These are phyloP conservation scores for Drosophila vallismaia DNA, from an alignment of 2,888 invertebrate species.

Conservation along the genomic window DNA sequence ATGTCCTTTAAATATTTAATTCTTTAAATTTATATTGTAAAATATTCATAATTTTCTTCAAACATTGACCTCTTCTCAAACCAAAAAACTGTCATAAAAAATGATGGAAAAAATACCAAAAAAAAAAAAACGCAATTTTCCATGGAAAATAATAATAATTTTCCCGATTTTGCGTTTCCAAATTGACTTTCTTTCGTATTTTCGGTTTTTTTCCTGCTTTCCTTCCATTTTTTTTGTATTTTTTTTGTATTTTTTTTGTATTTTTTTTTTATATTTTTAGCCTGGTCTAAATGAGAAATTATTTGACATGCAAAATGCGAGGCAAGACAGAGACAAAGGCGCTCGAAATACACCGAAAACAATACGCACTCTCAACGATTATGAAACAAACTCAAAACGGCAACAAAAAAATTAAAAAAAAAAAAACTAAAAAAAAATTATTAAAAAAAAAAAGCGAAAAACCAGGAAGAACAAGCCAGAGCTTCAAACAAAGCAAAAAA, in stretches of 20 bases:
- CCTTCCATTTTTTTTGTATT: slow-evolving; percentile 15
- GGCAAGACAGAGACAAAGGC: slow-evolving; percentile 48
- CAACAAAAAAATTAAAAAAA: background rate
- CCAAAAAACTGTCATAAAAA: slow-evolving; percentile 4
- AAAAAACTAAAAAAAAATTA: slow-evolving; percentile 10
- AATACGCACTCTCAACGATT: slow-evolving; percentile 47
- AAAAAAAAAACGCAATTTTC: slow-evolving; percentile 32
- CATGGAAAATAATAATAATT: slow-evolving; percentile 48
- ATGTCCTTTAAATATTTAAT: no score
- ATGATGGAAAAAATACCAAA: background rate
- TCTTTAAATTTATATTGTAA: background rate
- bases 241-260: slow-evolving; percentile 1
- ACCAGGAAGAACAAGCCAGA: slow-evolving; percentile 21
- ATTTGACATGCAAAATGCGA: slow-evolving; percentile 75
- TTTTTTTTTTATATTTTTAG: slow-evolving; percentile 64
- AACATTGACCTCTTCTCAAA: slow-evolving; percentile 13
- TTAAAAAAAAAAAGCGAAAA: slow-evolving; percentile 17
- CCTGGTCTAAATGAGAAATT: slow-evolving; percentile 56
- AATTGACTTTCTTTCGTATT: slow-evolving; percentile 35
- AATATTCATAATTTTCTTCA: background rate
- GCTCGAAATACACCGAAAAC: slow-evolving; percentile 30
- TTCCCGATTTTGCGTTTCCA: slow-evolving; percentile 45
- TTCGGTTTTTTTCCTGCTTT: slow-evolving; percentile 7
- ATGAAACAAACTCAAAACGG: slow-evolving; percentile 53
- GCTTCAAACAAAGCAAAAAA: background rate